phyloP scores from a whole-genome alignment of 2,113 vertebrate species.

The Chloropsis hardwickii region DNA sequence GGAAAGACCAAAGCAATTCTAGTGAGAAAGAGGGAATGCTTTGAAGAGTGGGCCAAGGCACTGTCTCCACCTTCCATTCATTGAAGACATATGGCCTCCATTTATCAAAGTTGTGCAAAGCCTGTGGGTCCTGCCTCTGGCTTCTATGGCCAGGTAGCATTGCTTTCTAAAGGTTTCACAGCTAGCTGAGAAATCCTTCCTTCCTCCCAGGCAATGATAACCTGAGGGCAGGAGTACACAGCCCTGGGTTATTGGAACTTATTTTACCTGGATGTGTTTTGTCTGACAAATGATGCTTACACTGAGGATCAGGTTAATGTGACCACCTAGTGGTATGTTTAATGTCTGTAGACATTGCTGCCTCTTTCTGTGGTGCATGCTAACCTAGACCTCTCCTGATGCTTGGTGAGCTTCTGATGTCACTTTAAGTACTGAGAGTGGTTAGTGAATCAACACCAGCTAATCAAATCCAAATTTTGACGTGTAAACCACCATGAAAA shows the following conservation, averaged over 20 bases:
- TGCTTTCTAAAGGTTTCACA: background rate
- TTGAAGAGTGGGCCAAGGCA: constrained; percentile 59
- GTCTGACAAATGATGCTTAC: background rate
- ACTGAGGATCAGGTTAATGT: background rate
- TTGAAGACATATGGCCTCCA: constrained; percentile 29
- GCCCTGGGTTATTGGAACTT: background rate
- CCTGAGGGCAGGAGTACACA: background rate
- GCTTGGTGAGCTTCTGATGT: background rate
- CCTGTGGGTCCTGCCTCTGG: background rate
- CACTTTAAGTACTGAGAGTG: background rate
- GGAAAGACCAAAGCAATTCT: constrained; percentile 46
- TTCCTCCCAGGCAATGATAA: background rate
- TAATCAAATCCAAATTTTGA: constrained; percentile 46
- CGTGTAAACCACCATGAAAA: background rate
- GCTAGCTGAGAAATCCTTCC: background rate
- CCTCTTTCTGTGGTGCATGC: background rate
- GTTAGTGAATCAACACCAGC: constrained; percentile 33
- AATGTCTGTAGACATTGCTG: background rate
- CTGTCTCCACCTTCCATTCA: constrained; percentile 50
- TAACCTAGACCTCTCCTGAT: background rate
- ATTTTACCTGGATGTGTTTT: background rate
- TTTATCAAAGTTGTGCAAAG: constrained; percentile 35
- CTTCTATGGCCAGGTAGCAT: background rate
- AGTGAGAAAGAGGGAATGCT: constrained; percentile 60
- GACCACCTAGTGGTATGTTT: background rate